phyloP scores from a whole-genome alignment of 2,113 vertebrate species.

The Pituophis catenifer region DNA sequence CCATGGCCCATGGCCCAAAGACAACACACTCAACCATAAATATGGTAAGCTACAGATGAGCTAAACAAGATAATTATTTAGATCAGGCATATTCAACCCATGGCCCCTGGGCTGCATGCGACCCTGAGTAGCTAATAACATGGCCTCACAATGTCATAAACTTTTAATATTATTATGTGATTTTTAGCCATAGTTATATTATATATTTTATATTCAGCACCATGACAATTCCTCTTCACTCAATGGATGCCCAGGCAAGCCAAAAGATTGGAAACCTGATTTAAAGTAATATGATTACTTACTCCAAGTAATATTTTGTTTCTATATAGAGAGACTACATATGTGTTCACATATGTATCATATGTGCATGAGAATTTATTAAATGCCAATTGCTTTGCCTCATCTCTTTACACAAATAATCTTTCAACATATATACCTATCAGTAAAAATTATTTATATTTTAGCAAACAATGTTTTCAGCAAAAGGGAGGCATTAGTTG shows the following conservation, averaged over 20 bases:
- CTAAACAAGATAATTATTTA: neutral
- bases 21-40: neutral
- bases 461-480: neutral
- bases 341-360: neutral
- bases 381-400: neutral
- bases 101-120: too few relatives aligned
- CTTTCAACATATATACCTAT: neutral
- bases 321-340: neutral
- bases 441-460: neutral
- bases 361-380: neutral
- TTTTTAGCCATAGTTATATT: too few relatives aligned
- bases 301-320: neutral
- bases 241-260: too few relatives aligned
- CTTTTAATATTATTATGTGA: too few relatives aligned
- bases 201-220: too few relatives aligned
- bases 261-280: too few relatives aligned
- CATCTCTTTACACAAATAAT: neutral
- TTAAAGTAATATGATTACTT: neutral
- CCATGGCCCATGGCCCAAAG: neutral
- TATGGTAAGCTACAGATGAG: neutral
- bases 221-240: too few relatives aligned
- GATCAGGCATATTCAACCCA: neutral
- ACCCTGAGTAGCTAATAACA: too few relatives aligned
- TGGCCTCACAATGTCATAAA: too few relatives aligned
- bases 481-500: neutral